Conservation (phyloP, 2,888 invertebrate genomes). For the Allygus modestus region DNA sequence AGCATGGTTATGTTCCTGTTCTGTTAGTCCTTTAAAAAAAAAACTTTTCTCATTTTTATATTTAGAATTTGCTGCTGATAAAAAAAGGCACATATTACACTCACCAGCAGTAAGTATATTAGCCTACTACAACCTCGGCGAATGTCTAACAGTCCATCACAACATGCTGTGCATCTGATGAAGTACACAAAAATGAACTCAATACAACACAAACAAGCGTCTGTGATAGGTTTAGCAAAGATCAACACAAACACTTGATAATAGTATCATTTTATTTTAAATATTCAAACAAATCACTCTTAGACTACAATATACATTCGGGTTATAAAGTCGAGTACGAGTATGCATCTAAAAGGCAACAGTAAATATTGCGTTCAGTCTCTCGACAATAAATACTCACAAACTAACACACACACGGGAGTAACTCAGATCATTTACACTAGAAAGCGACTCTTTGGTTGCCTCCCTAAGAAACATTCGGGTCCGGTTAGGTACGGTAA, state of each 20-base stretch:
- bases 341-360: slow-evolving; percentile 36
- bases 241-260: background rate
- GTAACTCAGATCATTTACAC: slow-evolving; percentile 7
- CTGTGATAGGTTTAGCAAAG: too few relatives aligned
- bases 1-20: too few relatives aligned
- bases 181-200: too few relatives aligned
- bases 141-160: too few relatives aligned
- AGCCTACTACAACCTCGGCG: too few relatives aligned
- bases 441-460: slow-evolving; percentile 29
- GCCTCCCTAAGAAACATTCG: slow-evolving; percentile 14
- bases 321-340: slow-evolving; percentile 12
- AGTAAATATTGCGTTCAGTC: slow-evolving; percentile 40
- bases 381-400: slow-evolving; percentile 43
- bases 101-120: too few relatives aligned
- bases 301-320: slow-evolving; percentile 38
- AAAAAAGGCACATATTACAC: too few relatives aligned
- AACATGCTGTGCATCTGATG: too few relatives aligned
- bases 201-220: too few relatives aligned
- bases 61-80: too few relatives aligned
- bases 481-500: slow-evolving; percentile 11
- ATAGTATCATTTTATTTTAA: slow-evolving; percentile 2
- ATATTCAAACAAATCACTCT: slow-evolving; percentile 18
- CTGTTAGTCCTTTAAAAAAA: too few relatives aligned
- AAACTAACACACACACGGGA: slow-evolving; percentile 19
- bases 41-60: too few relatives aligned